phyloP scores from a whole-genome alignment of 2,113 vertebrate genomes.

The Willisornis vidua region DNA sequence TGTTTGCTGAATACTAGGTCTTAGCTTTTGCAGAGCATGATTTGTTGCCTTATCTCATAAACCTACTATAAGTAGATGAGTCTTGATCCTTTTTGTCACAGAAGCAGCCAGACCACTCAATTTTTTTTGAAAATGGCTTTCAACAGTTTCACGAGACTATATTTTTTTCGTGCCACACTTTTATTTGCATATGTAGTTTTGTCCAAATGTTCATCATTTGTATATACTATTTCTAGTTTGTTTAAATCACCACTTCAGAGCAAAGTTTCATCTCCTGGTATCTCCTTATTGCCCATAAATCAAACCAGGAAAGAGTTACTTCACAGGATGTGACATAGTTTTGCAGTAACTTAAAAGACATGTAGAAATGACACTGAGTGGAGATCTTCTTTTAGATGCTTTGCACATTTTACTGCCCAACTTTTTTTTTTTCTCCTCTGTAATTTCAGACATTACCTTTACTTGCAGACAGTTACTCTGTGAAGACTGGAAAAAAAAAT shows the following conservation, averaged over 20 bases:
- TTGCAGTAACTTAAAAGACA: background rate
- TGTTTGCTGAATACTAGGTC: background rate
- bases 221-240: background rate
- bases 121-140: background rate
- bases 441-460: background rate
- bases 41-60: background rate
- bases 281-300: background rate
- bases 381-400: background rate
- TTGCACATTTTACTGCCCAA: background rate
- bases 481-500: background rate
- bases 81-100: background rate
- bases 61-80: background rate
- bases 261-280: background rate
- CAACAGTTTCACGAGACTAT: background rate
- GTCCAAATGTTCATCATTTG: background rate
- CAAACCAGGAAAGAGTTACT: background rate
- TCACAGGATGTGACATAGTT: background rate
- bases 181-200: background rate
- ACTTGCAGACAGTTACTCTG: background rate
- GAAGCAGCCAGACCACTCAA: background rate
- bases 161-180: accelerated
- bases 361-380: background rate
- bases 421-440: background rate
- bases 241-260: background rate
- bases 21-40: background rate